phyloP scores from a whole-genome alignment of 2,888 invertebrate species.

The Eupithecia inturbata region DNA sequence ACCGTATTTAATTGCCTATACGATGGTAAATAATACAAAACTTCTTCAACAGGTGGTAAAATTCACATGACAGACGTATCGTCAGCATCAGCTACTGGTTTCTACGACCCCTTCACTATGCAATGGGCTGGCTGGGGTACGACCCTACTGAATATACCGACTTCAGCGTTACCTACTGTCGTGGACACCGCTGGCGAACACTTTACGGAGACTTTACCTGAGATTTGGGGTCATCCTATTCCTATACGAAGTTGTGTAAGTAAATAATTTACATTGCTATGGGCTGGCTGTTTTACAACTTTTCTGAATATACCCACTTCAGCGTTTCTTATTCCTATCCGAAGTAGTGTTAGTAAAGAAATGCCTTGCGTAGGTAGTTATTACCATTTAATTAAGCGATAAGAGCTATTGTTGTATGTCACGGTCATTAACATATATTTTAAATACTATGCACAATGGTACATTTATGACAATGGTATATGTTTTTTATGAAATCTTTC shows the following conservation, averaged over 20 bases:
- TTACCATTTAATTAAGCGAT: neutral
- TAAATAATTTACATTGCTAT: conserved; percentile 37
- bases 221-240: conserved; percentile 90
- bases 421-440: neutral
- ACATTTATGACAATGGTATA: neutral
- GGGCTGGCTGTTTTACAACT: neutral
- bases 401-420: neutral
- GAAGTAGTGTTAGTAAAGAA: conserved; percentile 87
- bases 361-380: neutral
- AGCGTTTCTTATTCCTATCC: conserved; percentile 90
- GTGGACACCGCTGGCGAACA: conserved; percentile 89
- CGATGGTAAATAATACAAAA: neutral
- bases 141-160: conserved; percentile 89
- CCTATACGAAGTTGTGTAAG: conserved; percentile 91
- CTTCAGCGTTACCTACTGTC: conserved; percentile 90
- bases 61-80: conserved; percentile 94
- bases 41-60: conserved; percentile 65
- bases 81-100: conserved; percentile 94
- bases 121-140: conserved; percentile 92
- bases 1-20: no score
- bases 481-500: neutral
- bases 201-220: conserved; percentile 87
- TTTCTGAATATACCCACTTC: conserved; percentile 50
- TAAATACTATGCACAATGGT: neutral
- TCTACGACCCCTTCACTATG: conserved; percentile 96